Base-by-base conservation (phyloP, 2,888 invertebrate genomes). In the Volucella inanis region DNA sequence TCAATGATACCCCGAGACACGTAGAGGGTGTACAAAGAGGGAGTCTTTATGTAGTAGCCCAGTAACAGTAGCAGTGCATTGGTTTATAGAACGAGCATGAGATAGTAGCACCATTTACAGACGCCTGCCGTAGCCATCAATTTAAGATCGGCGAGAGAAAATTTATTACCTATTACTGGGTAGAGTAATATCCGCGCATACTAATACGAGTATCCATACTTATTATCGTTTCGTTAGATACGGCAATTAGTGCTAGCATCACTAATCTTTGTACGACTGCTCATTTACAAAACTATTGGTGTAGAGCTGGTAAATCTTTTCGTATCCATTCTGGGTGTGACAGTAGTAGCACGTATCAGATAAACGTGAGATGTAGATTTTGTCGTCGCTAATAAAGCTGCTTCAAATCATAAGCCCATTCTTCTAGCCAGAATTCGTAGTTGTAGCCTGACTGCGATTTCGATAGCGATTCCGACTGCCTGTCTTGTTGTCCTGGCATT, bases 91-190 rank as follows among this genome's bases (percentile, higher is more conserved):
- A 10, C 31, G 10, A 22, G 12, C 14, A n/a, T 9, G 18, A 22
- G 14, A 14, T 55, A 72, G 55, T 39, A 65, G 45, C 49, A 64
- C 49, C 71, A 75, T 70, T 76, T 62, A 55, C 72, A 15, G 57
- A 62, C 49, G 41, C 72, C 50, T 50, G 22, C 6, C 38, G 54
- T 52, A 54, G 76, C 81, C 77, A 85, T 85, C 76, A 81, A 77
- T 85, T 85, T 77, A 72, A 81, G 77, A 85, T 85, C 85, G 85
- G 72, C 76, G 39, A 43, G 68, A 45, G 31, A 54, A n/a, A 77
- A 85, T 85, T 85, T 85, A 85, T 77, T 85, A 70, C 76, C 85
- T 72, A 85, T 85, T 85, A 85, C 85, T 77, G 81, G 31, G 52
- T 72, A 38, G 76, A 85, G 18, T 85, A 85, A 81, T 81, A 68